phyloP scores from a whole-genome alignment of 2,888 invertebrate genomes.

The Thera obeliscata region DNA sequence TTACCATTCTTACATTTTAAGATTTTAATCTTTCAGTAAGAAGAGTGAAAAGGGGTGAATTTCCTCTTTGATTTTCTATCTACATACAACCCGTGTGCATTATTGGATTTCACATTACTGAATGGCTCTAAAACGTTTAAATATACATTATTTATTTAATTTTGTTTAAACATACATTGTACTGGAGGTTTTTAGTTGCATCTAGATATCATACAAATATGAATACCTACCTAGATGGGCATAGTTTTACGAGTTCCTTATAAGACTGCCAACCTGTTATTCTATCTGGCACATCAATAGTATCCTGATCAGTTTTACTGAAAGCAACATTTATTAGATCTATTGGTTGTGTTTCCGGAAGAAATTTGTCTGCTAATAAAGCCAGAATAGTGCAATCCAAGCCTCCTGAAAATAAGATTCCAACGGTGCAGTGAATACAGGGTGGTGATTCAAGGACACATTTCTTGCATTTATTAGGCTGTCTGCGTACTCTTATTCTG shows the following conservation, averaged over 20 bases:
- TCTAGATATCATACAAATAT: not conserved
- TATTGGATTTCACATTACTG: too few relatives aligned
- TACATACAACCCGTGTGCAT: too few relatives aligned
- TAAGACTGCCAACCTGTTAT: conserved; percentile 89
- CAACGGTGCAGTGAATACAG: conserved; percentile 88
- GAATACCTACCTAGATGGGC: conserved; percentile 82
- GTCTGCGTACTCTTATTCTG: conserved; percentile 83
- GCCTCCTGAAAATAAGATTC: conserved; percentile 97
- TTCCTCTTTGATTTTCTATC: too few relatives aligned
- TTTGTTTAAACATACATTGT: too few relatives aligned
- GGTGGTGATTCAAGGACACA: conserved; percentile 68
- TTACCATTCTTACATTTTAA: too few relatives aligned
- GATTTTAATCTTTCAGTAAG: too few relatives aligned
- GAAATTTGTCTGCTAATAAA: conserved; percentile 89
- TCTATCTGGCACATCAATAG: conserved; percentile 93
- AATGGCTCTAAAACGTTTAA: too few relatives aligned
- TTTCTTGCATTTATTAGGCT: conserved; percentile 85
- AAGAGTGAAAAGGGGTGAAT: too few relatives aligned
- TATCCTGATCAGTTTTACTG: conserved; percentile 74
- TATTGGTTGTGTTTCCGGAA: conserved; percentile 87
- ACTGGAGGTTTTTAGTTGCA: not conserved
- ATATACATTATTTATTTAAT: too few relatives aligned
- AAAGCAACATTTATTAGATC: conserved; percentile 98
- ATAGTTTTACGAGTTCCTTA: conserved; percentile 87
- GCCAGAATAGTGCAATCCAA: conserved; percentile 97